Evolutionary conservation across 35 echinoderm and acorn worm species (phyloP).

Genomic region (Heliocidaris erythrogramma): DNA sequence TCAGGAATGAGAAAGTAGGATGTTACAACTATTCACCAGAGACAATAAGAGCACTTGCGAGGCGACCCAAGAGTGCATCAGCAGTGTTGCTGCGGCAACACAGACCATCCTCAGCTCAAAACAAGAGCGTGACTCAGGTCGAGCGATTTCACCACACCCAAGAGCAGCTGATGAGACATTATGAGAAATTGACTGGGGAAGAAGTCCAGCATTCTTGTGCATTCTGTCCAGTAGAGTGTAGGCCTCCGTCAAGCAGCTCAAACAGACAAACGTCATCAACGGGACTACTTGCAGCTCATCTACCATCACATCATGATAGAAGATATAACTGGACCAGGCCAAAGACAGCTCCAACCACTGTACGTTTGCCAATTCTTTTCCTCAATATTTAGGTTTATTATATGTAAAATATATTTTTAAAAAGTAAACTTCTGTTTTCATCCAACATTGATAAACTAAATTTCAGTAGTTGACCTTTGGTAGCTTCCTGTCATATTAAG

Average conservation of each 20-base stretch:
- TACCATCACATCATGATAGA: slow-evolving; percentile 87
- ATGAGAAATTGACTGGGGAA: slow-evolving; percentile 50
- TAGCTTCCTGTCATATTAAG: no score
- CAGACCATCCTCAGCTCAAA: slow-evolving; percentile 61
- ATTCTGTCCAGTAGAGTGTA: slow-evolving; percentile 88
- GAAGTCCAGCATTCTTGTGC: slow-evolving; percentile 65
- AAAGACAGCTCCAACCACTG: slow-evolving; percentile 81
- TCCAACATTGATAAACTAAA: no score
- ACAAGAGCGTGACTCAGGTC: slow-evolving; percentile 72
- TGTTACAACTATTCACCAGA: slow-evolving; percentile 27
- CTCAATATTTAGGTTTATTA: neutral
- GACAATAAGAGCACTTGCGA: neutral
- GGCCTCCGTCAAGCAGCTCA: slow-evolving; percentile 76
- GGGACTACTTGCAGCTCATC: slow-evolving; percentile 73
- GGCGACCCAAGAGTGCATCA: slow-evolving; percentile 48
- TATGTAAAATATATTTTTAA: no score
- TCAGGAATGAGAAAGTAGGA: slow-evolving; percentile 1
- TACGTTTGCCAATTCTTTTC: neutral
- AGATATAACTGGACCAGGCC: slow-evolving; percentile 74
- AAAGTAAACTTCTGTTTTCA: no score
- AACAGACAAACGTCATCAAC: slow-evolving; percentile 90
- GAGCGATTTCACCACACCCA: slow-evolving; percentile 59
- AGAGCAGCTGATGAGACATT: slow-evolving; percentile 46
- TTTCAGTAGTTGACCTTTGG: no score
- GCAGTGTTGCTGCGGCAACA: slow-evolving; percentile 56